Conservation (phyloP, 2,113 vertebrate species). For the Ictidomys tridecemlineatus region DNA sequence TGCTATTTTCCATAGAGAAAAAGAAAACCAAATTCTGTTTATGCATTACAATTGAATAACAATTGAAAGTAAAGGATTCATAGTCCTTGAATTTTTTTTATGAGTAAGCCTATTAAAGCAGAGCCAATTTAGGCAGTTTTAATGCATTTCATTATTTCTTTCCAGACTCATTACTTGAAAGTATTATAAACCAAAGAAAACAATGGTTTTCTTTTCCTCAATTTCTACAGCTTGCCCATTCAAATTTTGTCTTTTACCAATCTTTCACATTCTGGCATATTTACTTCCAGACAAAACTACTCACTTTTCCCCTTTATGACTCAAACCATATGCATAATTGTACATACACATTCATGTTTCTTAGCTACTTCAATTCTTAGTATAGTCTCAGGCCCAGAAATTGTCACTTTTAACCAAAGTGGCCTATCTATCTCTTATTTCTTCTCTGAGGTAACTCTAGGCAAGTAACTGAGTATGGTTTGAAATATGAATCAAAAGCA, state of each 20-base stretch:
- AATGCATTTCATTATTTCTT: conserved; percentile 13
- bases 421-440: background rate
- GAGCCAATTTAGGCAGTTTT: conserved; percentile 11
- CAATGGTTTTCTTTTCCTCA: background rate
- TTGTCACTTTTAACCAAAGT: background rate
- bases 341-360: background rate
- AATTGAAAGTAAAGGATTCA: background rate
- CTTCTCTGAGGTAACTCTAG: background rate
- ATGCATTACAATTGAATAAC: background rate
- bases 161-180: background rate
- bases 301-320: conserved; percentile 1
- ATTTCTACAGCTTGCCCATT: background rate
- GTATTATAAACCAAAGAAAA: background rate
- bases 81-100: background rate
- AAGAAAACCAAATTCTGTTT: background rate
- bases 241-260: conserved; percentile 24
- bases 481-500: conserved; percentile 36
- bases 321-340: background rate
- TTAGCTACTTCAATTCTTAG: conserved; percentile 43
- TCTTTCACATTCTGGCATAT: conserved; percentile 25
- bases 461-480: background rate
- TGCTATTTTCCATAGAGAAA: conserved; percentile 15
- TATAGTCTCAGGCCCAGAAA: background rate
- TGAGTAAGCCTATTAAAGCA: conserved; percentile 30
- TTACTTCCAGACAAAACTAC: conserved; percentile 8